phyloP scores from a whole-genome alignment of 2,888 invertebrate species.

The Brachylomia viminalis region DNA sequence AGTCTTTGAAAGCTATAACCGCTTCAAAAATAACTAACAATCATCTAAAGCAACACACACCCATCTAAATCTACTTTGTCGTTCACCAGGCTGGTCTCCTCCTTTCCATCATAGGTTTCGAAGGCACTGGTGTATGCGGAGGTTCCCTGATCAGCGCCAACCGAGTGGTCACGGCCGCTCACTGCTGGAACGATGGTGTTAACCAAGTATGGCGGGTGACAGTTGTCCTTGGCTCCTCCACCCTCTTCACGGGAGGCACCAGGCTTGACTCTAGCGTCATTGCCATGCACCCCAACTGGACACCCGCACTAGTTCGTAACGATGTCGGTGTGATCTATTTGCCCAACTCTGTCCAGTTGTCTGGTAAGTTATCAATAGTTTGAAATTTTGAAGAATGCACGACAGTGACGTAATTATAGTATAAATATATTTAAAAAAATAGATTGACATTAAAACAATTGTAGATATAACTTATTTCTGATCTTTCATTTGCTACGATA shows the following conservation, averaged over 20 bases:
- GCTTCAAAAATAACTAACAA: neutral
- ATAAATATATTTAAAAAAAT: too few relatives aligned
- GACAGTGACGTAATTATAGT: neutral
- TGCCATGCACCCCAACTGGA: conserved; percentile 75
- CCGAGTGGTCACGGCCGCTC: conserved; percentile 76
- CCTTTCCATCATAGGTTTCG: conserved; percentile 59
- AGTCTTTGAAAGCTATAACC: neutral
- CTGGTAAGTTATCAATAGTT: conserved; percentile 28
- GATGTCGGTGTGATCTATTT: conserved; percentile 76
- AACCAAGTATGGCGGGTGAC: conserved; percentile 75
- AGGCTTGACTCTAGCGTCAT: conserved; percentile 71
- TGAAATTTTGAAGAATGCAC: neutral
- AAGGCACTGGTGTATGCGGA: conserved; percentile 75
- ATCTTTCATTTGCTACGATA: neutral
- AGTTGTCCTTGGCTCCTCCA: conserved; percentile 77
- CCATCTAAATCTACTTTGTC: neutral
- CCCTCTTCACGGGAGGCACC: conserved; percentile 78
- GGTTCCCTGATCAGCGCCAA: conserved; percentile 72
- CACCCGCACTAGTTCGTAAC: conserved; percentile 70
- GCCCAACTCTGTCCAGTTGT: conserved; percentile 35
- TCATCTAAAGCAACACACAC: neutral
- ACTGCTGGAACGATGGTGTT: conserved; percentile 79
- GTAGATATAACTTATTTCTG: neutral
- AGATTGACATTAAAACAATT: neutral
- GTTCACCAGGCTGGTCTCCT: conserved; percentile 69